Percentiles rank a stretch among this genome's conserved stretches.
Evolutionary conservation across 2,888 invertebrate genomes (phyloP).

Genomic region (Habroteleia sp.): DNA sequence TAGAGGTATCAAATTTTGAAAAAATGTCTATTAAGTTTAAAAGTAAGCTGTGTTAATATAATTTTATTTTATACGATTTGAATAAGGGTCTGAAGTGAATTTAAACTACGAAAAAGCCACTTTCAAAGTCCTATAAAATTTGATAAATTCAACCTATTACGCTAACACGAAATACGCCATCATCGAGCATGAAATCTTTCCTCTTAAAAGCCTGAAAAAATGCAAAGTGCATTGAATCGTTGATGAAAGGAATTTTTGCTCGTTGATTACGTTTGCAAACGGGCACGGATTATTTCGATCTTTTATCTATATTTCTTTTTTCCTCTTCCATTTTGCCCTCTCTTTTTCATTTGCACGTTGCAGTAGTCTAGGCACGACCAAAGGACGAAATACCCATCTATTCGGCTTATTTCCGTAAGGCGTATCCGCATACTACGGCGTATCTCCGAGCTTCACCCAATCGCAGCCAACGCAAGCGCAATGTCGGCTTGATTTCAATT

Average conservation of each 20-base stretch:
- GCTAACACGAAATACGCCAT: too few relatives aligned
- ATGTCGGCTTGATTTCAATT: constrained; percentile 71
- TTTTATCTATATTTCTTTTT: constrained; percentile 5
- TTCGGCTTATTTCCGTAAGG: constrained; percentile 61
- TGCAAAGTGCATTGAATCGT: constrained; percentile 33
- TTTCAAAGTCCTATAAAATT: too few relatives aligned
- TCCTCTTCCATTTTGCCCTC: not conserved
- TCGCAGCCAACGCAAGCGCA: constrained; percentile 56
- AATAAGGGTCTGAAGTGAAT: too few relatives aligned
- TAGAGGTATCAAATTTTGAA: too few relatives aligned
- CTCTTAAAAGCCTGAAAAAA: too few relatives aligned
- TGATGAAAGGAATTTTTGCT: constrained; percentile 16
- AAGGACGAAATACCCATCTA: constrained; percentile 49
- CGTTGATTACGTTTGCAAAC: constrained; percentile 31
- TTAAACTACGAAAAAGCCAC: too few relatives aligned
- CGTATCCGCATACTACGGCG: constrained; percentile 51
- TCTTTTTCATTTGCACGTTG: constrained; percentile 19
- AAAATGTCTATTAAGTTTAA: too few relatives aligned
- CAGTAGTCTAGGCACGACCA: constrained; percentile 26
- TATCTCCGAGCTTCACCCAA: constrained; percentile 41
- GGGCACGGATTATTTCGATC: constrained; percentile 22
- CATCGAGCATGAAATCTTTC: too few relatives aligned
- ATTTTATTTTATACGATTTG: too few relatives aligned
- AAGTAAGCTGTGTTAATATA: too few relatives aligned
- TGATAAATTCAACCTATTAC: too few relatives aligned